phyloP scores from a whole-genome alignment of 2,888 invertebrate genomes.

The Lycaena phlaeas region DNA sequence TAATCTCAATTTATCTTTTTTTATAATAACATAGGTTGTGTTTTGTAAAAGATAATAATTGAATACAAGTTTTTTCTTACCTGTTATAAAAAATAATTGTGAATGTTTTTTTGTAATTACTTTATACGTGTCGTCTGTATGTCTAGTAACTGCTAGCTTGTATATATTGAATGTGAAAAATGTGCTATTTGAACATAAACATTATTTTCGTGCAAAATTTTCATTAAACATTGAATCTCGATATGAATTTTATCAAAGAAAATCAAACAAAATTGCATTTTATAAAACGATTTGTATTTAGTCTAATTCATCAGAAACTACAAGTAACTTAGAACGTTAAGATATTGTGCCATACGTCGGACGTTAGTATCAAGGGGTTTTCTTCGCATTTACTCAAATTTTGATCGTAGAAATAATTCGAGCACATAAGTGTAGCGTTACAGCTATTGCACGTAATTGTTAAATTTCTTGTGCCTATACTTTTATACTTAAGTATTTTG shows the following conservation, averaged over 20 bases:
- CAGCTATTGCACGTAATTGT: slow-evolving; percentile 53
- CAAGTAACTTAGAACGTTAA: neutral
- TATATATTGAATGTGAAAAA: slow-evolving; percentile 19
- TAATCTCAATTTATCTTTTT: too few species aligned
- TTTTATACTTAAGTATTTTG: slow-evolving; percentile 56
- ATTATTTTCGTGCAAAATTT: neutral
- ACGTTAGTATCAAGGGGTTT: slow-evolving; percentile 13
- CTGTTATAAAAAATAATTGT: too few species aligned
- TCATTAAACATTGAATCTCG: neutral
- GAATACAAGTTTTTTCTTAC: too few species aligned
- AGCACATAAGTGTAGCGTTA: slow-evolving; percentile 29
- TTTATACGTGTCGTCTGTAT: slow-evolving; percentile 31
- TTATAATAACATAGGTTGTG: too few species aligned
- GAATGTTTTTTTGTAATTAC: slow-evolving; percentile 5
- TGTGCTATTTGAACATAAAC: slow-evolving; percentile 13
- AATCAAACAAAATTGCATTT: too few species aligned
- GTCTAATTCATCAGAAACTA: too few species aligned
- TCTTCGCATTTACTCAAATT: slow-evolving; percentile 14
- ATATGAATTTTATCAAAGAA: neutral
- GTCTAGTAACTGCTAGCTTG: slow-evolving; percentile 55
- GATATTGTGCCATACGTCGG: slow-evolving; percentile 17
- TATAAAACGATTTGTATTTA: too few species aligned
- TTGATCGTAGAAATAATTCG: slow-evolving; percentile 21
- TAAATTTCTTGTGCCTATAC: slow-evolving; percentile 67
- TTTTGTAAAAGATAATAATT: too few species aligned